A percentile compares a stretch with the other conserved stretches of the same genome.
Evolutionary conservation across 2,113 vertebrate species (phyloP).

Genomic region (Pelodiscus sinensis): DNA sequence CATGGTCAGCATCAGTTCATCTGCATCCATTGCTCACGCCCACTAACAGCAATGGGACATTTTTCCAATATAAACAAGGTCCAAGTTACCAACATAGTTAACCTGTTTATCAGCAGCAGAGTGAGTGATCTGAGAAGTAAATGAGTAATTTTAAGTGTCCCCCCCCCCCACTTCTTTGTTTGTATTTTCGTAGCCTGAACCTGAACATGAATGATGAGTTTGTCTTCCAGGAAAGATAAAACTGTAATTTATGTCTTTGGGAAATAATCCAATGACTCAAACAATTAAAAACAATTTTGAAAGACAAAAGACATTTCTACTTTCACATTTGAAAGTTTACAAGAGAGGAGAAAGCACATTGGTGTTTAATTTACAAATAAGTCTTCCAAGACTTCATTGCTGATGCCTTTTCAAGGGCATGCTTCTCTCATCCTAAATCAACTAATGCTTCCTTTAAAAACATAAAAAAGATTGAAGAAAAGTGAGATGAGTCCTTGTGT

Average conservation of each 20-base stretch:
- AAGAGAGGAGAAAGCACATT: neutral
- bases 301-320: slow-evolving; percentile 6
- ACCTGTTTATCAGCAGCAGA: neutral
- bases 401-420: slow-evolving; percentile 24
- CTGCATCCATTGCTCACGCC: neutral
- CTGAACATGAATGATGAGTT: slow-evolving; percentile 10
- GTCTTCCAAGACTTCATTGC: slow-evolving; percentile 32
- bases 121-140: neutral
- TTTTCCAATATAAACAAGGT: neutral
- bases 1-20: neutral
- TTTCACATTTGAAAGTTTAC: slow-evolving; percentile 46
- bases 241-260: slow-evolving; percentile 16
- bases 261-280: slow-evolving; percentile 55
- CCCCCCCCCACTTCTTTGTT: neutral
- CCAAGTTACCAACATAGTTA: neutral
- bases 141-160: neutral
- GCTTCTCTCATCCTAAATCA: slow-evolving; percentile 9
- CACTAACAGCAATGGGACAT: neutral
- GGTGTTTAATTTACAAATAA: slow-evolving; percentile 32
- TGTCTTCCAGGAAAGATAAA: slow-evolving; percentile 22
- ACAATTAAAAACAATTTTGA: slow-evolving; percentile 52
- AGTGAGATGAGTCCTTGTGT: neutral
- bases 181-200: slow-evolving; percentile 29
- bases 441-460: slow-evolving; percentile 8
- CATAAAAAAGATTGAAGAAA: slow-evolving; percentile 36